Evolutionary conservation across 2,113 vertebrate genomes (phyloP).

Genomic region (Burhinus oedicnemus): DNA sequence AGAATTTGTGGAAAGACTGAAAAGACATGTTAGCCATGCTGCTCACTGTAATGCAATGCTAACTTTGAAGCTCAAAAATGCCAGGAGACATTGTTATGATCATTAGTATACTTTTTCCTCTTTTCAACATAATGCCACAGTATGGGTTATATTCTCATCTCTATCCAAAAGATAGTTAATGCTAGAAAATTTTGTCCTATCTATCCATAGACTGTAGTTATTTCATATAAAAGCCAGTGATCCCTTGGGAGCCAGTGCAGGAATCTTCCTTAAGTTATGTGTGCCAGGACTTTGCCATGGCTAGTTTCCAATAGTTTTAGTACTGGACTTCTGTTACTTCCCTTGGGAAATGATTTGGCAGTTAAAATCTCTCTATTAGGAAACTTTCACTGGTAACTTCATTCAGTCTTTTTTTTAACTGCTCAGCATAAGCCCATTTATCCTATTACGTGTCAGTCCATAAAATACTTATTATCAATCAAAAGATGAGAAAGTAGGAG

Average conservation of each 20-base stretch:
- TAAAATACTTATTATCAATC: neutral
- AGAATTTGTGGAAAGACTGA: neutral
- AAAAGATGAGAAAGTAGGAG: neutral
- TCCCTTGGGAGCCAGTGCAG: no score
- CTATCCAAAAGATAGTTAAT: neutral
- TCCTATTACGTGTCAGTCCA: neutral
- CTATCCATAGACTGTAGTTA: no score
- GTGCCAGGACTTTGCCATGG: neutral
- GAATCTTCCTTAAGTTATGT: neutral
- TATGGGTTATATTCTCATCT: neutral
- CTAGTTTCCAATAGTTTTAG: neutral
- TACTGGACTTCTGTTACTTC: neutral
- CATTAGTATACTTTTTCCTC: neutral
- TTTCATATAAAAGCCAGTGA: no score
- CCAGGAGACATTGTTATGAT: neutral
- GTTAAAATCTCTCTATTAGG: neutral
- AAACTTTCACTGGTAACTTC: neutral
- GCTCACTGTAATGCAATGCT: neutral
- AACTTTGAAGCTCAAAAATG: neutral
- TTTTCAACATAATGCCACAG: neutral
- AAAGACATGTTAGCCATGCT: rapidly evolving
- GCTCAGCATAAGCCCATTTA: neutral
- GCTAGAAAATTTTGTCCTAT: no score
- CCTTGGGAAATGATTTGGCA: neutral
- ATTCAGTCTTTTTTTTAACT: neutral